Conservation (phyloP, 2,888 invertebrate species). For the Marasmarcha lunaedactyla region DNA sequence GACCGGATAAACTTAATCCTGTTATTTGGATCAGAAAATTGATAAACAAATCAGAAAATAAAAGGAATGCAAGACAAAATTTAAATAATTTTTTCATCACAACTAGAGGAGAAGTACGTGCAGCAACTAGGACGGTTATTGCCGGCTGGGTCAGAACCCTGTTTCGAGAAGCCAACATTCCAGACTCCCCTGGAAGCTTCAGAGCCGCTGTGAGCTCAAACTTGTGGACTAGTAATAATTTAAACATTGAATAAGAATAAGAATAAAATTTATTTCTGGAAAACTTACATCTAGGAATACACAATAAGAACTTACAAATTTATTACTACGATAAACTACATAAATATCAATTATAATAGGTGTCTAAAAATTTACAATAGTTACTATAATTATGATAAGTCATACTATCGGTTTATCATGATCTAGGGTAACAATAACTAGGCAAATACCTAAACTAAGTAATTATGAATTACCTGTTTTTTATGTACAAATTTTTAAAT, state of each 20-base stretch:
- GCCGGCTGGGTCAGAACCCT: constrained; percentile 13
- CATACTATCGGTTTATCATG: too few relatives aligned
- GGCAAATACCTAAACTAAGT: too few relatives aligned
- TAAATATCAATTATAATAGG: too few relatives aligned
- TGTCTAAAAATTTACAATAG: too few relatives aligned
- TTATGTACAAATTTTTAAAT: constrained; percentile 3
- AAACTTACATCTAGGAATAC: too few relatives aligned
- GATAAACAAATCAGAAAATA: constrained; percentile 5
- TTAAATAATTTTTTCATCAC: constrained; percentile 12
- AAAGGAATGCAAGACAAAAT: constrained; percentile 3
- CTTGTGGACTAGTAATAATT: constrained; percentile 10
- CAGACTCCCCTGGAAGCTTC: constrained; percentile 9
- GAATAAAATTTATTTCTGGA: too few relatives aligned
- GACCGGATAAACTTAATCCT: constrained; percentile 6
- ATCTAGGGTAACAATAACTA: too few relatives aligned
- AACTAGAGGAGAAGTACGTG: constrained; percentile 12
- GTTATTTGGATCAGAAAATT: constrained; percentile 10
- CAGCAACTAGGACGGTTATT: constrained; percentile 15
- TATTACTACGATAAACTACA: too few relatives aligned
- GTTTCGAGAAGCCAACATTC: constrained; percentile 9
- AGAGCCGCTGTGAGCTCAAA: constrained; percentile 13
- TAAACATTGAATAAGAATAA: neutral
- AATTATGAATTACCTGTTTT: too few relatives aligned
- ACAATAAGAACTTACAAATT: too few relatives aligned
- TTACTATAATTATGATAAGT: too few relatives aligned